These are phyloP conservation scores for Psittacula derbiana DNA, from an alignment of 2,797 vertebrate species.

Conservation along the genomic window DNA sequence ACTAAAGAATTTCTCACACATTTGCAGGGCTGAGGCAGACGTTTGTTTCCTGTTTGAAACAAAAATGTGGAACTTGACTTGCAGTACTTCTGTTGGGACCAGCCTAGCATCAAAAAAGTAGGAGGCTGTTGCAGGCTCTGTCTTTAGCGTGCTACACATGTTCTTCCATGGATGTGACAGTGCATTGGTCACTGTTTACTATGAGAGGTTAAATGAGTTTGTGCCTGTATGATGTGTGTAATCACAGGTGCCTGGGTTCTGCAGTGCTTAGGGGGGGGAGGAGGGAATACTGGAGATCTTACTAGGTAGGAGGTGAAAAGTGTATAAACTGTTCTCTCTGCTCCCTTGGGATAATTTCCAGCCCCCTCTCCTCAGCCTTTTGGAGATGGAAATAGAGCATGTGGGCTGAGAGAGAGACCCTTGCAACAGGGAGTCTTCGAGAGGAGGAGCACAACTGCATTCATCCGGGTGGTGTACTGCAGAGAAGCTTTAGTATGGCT, in stretches of 20 bases:
- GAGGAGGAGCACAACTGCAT: rapidly evolving
- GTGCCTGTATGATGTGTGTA: not conserved
- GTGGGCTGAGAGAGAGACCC: not conserved
- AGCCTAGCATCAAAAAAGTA: not conserved
- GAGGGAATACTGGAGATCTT: rapidly evolving
- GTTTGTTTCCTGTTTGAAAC: not conserved
- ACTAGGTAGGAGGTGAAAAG: not conserved
- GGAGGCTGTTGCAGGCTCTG: not conserved
- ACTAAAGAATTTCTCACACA: not conserved
- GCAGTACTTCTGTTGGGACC: not conserved
- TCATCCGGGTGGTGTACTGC: rapidly evolving
- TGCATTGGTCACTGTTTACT: not conserved
- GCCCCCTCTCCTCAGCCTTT: not conserved
- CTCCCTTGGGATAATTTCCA: not conserved
- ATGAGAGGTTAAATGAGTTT: not conserved
- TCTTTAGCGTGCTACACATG: not conserved
- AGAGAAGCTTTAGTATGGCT: not conserved
- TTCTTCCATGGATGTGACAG: not conserved
- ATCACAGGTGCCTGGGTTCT: not conserved
- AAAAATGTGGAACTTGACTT: not conserved
- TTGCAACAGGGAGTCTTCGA: not conserved
- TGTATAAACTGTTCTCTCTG: not conserved
- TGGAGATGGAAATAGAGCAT: not conserved
- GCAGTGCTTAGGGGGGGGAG: not conserved
- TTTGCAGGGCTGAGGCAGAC: not conserved